These are phyloP conservation scores for Taenaris catops DNA, from an alignment of 2,888 invertebrate species.

Conservation along the genomic window DNA sequence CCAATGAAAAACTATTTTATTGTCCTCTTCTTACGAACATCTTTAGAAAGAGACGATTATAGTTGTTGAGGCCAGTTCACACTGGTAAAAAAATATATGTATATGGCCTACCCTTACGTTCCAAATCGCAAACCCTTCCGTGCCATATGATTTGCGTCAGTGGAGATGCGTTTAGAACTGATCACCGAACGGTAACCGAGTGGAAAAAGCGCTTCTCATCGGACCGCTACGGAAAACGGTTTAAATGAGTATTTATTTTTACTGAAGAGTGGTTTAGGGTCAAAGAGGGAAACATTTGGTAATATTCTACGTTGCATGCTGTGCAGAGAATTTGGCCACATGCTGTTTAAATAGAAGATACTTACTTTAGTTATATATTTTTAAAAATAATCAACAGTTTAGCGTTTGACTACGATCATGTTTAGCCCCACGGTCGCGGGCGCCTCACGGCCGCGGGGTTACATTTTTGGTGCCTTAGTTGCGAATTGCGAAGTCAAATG, in stretches of 20 bases:
- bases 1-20: constrained; percentile 17
- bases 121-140: constrained; percentile 70
- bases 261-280: no score
- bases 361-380: not conserved
- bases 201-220: constrained; percentile 78
- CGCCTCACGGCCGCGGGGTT: no score
- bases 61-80: constrained; percentile 1
- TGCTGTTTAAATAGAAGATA: no score
- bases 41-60: constrained; percentile 20
- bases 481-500: no score
- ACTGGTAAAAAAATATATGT: constrained; percentile 22
- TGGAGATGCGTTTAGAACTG: constrained; percentile 74
- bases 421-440: no score
- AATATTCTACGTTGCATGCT: no score
- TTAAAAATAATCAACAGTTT: no score
- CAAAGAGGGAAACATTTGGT: no score
- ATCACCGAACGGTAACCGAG: constrained; percentile 76
- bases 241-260: constrained; percentile 19
- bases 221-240: constrained; percentile 39
- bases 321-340: no score
- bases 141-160: constrained; percentile 79
- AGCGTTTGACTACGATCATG: no score
- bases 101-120: constrained; percentile 41
- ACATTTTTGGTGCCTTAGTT: no score
- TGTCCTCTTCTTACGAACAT: constrained; percentile 22